A percentile compares a stretch with the other conserved stretches of the same genome.
Evolutionary conservation across 1,140 invertebrate genomes (phyloP).

Genomic region (Aphidius ervi): DNA sequence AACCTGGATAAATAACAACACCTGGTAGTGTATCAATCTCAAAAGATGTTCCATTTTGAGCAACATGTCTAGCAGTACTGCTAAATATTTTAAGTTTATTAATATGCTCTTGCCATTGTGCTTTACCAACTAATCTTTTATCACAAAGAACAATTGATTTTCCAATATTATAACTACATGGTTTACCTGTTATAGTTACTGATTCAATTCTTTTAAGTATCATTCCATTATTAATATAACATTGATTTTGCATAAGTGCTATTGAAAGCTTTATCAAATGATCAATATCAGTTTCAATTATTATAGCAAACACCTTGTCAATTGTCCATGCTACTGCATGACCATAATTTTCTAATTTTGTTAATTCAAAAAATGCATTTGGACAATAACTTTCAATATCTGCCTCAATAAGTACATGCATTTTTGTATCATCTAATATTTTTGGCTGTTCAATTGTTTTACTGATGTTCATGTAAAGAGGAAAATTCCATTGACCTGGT

Average conservation of each 20-base stretch:
- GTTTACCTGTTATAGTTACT: slow-evolving; percentile 54
- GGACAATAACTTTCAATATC: slow-evolving; percentile 44
- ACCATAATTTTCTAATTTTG: slow-evolving; percentile 63
- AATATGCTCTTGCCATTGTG: slow-evolving; percentile 46
- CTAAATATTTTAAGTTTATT: slow-evolving; percentile 45
- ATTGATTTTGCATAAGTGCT: slow-evolving; percentile 56
- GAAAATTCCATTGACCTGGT: slow-evolving; percentile 51
- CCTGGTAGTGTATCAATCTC: slow-evolving; percentile 38
- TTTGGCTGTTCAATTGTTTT: slow-evolving; percentile 29
- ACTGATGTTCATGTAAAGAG: slow-evolving; percentile 40
- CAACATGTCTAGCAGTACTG: slow-evolving; percentile 36
- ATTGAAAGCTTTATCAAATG: slow-evolving; percentile 59
- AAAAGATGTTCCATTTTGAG: slow-evolving; percentile 31
- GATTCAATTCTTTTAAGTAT: slow-evolving; percentile 62
- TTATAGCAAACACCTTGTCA: slow-evolving; percentile 57
- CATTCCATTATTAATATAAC: slow-evolving; percentile 62
- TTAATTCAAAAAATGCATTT: slow-evolving; percentile 33
- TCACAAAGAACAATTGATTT: slow-evolving; percentile 31
- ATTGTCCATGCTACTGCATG: slow-evolving; percentile 62
- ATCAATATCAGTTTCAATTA: slow-evolving; percentile 63
- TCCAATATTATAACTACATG: slow-evolving; percentile 45
- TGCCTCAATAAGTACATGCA: slow-evolving; percentile 54
- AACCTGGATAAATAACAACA: slow-evolving; percentile 37
- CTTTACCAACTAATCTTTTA: slow-evolving; percentile 33
- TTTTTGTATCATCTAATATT: slow-evolving; percentile 35